Base-by-base conservation (phyloP, 2,113 vertebrate genomes). In the Lichenostomus cassidix region DNA sequence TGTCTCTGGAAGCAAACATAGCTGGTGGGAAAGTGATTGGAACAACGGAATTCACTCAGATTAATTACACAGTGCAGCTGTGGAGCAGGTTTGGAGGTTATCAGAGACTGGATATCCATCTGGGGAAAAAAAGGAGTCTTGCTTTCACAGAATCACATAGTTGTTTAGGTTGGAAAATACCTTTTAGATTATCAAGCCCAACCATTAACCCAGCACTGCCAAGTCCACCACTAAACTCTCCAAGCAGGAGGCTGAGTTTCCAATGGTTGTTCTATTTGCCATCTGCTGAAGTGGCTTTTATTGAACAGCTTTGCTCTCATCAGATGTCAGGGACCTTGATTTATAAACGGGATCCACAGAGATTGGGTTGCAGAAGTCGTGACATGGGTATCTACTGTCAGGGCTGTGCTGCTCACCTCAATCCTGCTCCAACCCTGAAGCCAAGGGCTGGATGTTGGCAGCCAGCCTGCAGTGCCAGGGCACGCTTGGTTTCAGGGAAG, bases 281-380 rank as follows among this genome's bases (percentile, higher is more conserved):
- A 14, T 84, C 74, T 94, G 84, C 68, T 87, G 80, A 75, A 89
- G 44, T 50, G 85, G 92, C 59, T 91, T 83, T 93, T 95, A 74
- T 60, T 68, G 83, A 95, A 91, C 62, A 67, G 62, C 74, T 88
- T 96, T 96, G 64, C 70, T 92, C 50, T 89, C 50, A 8, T 78
- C 13, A 47, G 65, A 50, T 58, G 80, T 71, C 95, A 76, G 95
- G 90, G 82, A 80, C 93, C 91, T 94, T 83, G 70, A 90, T 93
- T 78, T 85, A 47, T 82, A 89, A 96, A 90, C 50, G 73, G 78
- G 78, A 89, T 84, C 86, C 22, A 35, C 52, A 56, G 91, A 58
- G 91, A 69, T 63, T 86, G 62, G 39, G 88, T 94, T 50, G 47
- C 89, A 83, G 91, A 92, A 90, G 83, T 74, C 80, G 74, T 70